These are phyloP conservation scores for Tipula helvola DNA, from an alignment of 2,888 invertebrate genomes.

Conservation along the genomic window DNA sequence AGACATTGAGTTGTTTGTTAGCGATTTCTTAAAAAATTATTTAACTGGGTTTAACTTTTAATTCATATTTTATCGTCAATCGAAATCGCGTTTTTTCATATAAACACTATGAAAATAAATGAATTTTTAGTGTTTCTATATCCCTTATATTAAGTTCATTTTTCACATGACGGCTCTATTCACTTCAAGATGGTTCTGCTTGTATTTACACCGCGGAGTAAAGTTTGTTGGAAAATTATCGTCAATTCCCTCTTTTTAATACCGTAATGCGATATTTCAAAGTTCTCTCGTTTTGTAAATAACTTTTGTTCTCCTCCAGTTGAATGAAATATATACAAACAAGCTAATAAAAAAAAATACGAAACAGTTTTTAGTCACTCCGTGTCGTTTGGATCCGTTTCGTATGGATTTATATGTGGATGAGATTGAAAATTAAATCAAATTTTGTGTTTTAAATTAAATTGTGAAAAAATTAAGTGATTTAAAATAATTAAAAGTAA, in stretches of 20 bases:
- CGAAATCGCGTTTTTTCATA: too few relatives aligned
- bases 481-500: neutral
- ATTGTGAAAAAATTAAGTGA: neutral
- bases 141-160: too few relatives aligned
- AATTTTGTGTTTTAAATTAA: neutral
- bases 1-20: too few relatives aligned
- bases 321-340: neutral
- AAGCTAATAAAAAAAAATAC: neutral
- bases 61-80: too few relatives aligned
- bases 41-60: too few relatives aligned
- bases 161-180: too few relatives aligned
- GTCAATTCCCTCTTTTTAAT: neutral
- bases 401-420: neutral
- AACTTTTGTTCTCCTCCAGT: neutral
- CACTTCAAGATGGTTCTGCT: too few relatives aligned
- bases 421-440: neutral
- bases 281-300: neutral
- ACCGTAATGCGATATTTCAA: neutral
- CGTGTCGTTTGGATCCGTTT: neutral
- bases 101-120: too few relatives aligned
- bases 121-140: too few relatives aligned
- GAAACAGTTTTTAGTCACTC: neutral
- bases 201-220: too few relatives aligned
- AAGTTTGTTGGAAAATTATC: too few relatives aligned
- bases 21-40: too few relatives aligned